phyloP scores from a whole-genome alignment of 2,888 invertebrate genomes.

The Drosophila austrosaltans region DNA sequence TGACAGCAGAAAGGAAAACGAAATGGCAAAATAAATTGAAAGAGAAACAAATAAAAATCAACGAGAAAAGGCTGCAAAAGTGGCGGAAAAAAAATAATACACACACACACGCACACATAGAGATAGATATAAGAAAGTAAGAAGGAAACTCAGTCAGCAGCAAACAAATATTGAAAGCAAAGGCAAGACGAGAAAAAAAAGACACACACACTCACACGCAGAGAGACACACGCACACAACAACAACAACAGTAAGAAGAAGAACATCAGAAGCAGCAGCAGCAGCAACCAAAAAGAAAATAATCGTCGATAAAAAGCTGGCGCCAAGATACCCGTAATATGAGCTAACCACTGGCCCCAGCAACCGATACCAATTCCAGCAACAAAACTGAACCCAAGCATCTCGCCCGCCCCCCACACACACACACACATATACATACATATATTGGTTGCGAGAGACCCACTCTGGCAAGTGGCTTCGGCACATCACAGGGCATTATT shows the following conservation, averaged over 20 bases:
- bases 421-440: conserved; percentile 17
- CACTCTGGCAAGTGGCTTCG: conserved; percentile 70
- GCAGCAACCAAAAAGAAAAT: conserved; percentile 62
- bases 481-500: conserved; percentile 75
- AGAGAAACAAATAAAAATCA: conserved; percentile 81
- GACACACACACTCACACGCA: neutral
- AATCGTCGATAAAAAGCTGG: conserved; percentile 77
- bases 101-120: conserved; percentile 7
- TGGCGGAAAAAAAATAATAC: conserved; percentile 68
- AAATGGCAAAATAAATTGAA: conserved; percentile 82
- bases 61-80: conserved; percentile 78
- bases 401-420: conserved; percentile 8
- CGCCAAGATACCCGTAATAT: conserved; percentile 77
- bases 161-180: conserved; percentile 75
- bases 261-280: conserved; percentile 12
- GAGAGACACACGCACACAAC: neutral
- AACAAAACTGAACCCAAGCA: conserved; percentile 14
- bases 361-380: conserved; percentile 36
- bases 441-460: neutral
- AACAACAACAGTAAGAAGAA: neutral
- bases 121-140: conserved; percentile 2
- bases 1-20: conserved; percentile 77
- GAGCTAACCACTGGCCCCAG: conserved; percentile 71
- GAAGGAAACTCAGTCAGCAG: conserved; percentile 47
- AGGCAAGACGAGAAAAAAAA: conserved; percentile 30